Evolutionary conservation across 2,888 invertebrate genomes (phyloP).

Genomic region (Antheraea assamensis): DNA sequence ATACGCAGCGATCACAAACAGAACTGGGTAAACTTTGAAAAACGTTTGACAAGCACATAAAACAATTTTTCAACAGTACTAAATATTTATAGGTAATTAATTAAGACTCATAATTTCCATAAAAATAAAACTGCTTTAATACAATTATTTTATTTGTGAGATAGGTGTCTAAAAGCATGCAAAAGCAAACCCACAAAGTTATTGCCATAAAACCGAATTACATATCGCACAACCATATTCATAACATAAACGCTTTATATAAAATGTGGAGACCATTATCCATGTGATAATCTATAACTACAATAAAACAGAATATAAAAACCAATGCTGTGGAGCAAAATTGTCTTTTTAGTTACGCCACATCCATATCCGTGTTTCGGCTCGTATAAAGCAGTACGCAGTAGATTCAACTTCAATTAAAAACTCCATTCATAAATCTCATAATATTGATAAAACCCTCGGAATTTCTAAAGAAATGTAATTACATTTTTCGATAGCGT

Average conservation of each 20-base stretch:
- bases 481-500: background rate
- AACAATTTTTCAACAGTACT: background rate
- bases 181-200: slow-evolving; percentile 2
- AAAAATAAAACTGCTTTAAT: background rate
- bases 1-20: background rate
- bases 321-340: slow-evolving; percentile 30
- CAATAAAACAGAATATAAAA: slow-evolving; percentile 23
- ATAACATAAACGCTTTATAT: slow-evolving; percentile 1
- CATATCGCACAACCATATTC: background rate
- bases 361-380: slow-evolving; percentile 18
- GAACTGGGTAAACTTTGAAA: background rate
- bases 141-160: background rate
- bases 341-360: slow-evolving; percentile 25
- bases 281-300: slow-evolving; percentile 10
- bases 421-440: background rate
- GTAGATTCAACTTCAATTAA: background rate
- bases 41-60: background rate
- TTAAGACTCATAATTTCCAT: background rate
- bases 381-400: background rate
- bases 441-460: background rate
- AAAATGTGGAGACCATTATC: slow-evolving; percentile 3
- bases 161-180: background rate
- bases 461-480: background rate
- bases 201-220: background rate
- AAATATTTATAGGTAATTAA: background rate